Conservation (phyloP, 2,797 vertebrate species). For the Poeciliopsis infans region DNA sequence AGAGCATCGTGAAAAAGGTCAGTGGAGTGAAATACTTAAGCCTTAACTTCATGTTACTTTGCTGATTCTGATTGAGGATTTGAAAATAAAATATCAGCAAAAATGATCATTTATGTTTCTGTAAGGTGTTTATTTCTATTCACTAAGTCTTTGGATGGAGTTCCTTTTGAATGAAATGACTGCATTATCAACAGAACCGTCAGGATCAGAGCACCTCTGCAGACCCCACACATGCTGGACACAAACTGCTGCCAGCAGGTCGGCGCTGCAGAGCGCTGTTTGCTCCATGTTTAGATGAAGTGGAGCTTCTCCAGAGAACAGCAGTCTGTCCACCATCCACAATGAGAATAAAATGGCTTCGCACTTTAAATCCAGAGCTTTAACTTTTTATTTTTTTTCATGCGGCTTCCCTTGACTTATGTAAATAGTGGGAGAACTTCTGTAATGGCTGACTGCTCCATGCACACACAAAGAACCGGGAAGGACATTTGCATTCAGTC, state of each 20-base stretch:
- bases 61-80: background rate
- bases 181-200: background rate
- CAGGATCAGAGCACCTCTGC: background rate
- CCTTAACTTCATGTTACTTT: background rate
- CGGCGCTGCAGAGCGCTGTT: background rate
- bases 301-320: background rate
- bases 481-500: conserved; percentile 5
- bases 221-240: background rate
- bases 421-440: background rate
- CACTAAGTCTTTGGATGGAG: background rate
- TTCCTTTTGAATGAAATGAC: background rate
- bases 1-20: background rate
- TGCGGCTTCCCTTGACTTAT: background rate
- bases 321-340: background rate
- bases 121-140: background rate
- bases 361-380: background rate
- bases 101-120: background rate
- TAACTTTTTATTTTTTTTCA: background rate
- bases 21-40: background rate
- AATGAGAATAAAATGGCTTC: background rate
- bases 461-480: background rate
- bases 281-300: background rate
- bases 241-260: background rate
- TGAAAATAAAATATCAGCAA: background rate
- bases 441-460: background rate